phyloP scores from a whole-genome alignment of 30 jellyfish, hydroid and myxozoan species.

The Sanderia malayensis region DNA sequence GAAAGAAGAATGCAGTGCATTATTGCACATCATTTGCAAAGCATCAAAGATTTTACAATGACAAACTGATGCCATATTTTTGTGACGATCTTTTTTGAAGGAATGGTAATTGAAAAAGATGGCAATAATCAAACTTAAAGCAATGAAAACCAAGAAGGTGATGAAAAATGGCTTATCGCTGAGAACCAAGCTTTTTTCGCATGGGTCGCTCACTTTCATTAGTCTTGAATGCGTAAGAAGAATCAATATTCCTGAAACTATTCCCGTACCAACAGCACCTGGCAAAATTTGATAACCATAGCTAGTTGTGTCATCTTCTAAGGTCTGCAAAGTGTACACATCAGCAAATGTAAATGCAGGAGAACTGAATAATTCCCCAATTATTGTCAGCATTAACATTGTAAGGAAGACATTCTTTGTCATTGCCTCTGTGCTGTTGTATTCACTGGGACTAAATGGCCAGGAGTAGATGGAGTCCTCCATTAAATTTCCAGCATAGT shows the following conservation, averaged over 20 bases:
- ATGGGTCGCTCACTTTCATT: conserved; percentile 9
- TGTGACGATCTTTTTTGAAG: background rate
- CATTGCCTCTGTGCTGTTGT: conserved; percentile 44
- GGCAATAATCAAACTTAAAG: conserved; percentile 49
- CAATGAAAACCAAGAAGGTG: conserved; percentile 58
- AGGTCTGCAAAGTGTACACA: conserved; percentile 73
- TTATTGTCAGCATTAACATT: conserved; percentile 39
- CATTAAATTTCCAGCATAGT: conserved; percentile 64
- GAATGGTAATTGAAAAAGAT: conserved; percentile 39
- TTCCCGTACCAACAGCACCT: conserved; percentile 75
- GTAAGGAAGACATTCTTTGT: conserved; percentile 48
- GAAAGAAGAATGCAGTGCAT: conserved; percentile 44
- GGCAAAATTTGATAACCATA: conserved; percentile 78
- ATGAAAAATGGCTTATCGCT: conserved; percentile 65
- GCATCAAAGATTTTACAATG: conserved; percentile 67
- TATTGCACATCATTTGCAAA: conserved; percentile 18
- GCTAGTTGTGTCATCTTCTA: conserved; percentile 33
- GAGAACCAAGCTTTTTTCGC: conserved; percentile 64
- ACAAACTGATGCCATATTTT: background rate
- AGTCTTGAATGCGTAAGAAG: conserved; percentile 30
- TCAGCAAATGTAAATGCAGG: conserved; percentile 91
- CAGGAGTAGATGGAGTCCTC: conserved; percentile 69
- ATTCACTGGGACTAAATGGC: conserved; percentile 67
- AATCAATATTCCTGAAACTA: conserved; percentile 29
- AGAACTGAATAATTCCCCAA: conserved; percentile 88